Conservation (phyloP, 2,797 vertebrate genomes). For the Tympanoctomys barrerae region DNA sequence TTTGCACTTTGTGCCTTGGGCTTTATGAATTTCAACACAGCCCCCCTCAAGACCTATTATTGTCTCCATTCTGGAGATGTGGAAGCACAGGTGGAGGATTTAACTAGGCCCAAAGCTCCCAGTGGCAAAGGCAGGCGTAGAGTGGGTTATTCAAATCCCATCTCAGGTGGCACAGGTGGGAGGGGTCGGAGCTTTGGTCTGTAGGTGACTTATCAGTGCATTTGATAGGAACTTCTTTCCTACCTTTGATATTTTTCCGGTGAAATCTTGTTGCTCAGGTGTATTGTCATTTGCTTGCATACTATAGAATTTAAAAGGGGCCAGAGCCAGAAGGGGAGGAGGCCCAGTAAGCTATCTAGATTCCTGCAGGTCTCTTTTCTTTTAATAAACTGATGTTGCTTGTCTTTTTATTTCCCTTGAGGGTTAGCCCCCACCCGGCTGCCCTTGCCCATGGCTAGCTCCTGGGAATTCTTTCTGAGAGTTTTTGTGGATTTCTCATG, state of each 20-base stretch:
- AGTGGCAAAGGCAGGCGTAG: not conserved
- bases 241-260: not conserved
- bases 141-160: not conserved
- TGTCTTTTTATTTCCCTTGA: constrained; percentile 50
- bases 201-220: not conserved
- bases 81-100: not conserved
- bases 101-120: not conserved
- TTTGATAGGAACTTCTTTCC: not conserved
- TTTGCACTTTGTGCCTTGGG: not conserved
- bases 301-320: constrained; percentile 17
- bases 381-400: not conserved
- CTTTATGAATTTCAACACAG: constrained; percentile 27
- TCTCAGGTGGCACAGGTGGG: not conserved
- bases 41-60: not conserved
- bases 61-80: not conserved
- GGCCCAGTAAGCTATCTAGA: not conserved
- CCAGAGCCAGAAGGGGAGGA: not conserved
- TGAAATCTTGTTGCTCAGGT: not conserved
- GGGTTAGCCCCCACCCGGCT: not conserved
- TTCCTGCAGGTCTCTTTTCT: constrained; percentile 2
- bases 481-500: constrained; percentile 33
- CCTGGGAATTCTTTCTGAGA: constrained; percentile 37
- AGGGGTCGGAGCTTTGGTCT: not conserved
- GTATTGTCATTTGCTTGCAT: constrained; percentile 6
- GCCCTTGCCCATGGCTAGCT: not conserved